Evolutionary conservation across 1,140 invertebrate genomes (phyloP).

Genomic region (Apis mellifera): DNA sequence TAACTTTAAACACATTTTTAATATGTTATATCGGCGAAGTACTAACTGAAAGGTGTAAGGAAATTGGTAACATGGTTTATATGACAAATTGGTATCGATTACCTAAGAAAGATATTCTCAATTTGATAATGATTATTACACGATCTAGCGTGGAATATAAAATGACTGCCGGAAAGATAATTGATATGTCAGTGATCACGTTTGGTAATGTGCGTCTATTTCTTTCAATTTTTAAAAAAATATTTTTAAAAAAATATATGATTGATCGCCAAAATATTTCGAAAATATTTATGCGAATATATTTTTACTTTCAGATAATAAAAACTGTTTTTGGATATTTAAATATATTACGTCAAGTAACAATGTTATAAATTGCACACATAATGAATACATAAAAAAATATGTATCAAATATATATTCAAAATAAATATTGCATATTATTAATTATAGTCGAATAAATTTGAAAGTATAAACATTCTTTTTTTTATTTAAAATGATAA

Average conservation of each 20-base stretch:
- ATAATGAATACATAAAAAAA: neutral
- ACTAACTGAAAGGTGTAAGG: conserved; percentile 62
- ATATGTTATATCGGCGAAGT: conserved; percentile 70
- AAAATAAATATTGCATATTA: too few species aligned
- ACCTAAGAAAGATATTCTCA: conserved; percentile 47
- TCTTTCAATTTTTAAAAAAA: too few species aligned
- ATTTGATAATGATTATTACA: conserved; percentile 61
- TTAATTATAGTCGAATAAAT: too few species aligned
- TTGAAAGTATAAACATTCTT: too few species aligned
- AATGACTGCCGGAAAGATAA: conserved; percentile 67
- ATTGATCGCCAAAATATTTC: too few species aligned
- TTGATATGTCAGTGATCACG: conserved; percentile 60
- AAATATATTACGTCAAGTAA: conserved; percentile 40
- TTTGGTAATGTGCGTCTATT: conserved; percentile 65
- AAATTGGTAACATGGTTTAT: conserved; percentile 60
- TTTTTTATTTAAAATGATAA: too few species aligned
- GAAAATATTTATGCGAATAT: too few species aligned
- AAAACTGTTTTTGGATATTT: conserved; percentile 56
- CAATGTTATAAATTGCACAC: neutral
- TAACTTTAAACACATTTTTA: conserved; percentile 69
- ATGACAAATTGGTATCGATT: conserved; percentile 67
- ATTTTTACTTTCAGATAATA: conserved; percentile 58
- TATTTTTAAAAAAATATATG: neutral
- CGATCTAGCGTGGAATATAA: conserved; percentile 57
- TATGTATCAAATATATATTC: neutral